Conservation (phyloP, 2,797 vertebrate genomes). For the Scarus forsteni region DNA sequence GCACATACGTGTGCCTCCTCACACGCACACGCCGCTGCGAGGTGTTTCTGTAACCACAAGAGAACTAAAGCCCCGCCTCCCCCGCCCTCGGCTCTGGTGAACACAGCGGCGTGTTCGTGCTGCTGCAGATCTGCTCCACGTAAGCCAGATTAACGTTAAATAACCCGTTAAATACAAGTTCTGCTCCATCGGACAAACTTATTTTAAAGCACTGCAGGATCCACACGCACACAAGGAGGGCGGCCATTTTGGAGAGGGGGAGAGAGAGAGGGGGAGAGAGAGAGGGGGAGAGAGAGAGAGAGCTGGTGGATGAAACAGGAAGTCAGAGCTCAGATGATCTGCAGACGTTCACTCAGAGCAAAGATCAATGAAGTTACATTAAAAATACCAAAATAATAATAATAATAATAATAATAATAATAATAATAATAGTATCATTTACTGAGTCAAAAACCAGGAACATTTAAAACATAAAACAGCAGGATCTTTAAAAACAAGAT, state of each 20-base stretch:
- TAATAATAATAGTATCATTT: too few species aligned
- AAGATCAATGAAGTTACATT: too few species aligned
- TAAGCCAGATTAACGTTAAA: constrained; percentile 26
- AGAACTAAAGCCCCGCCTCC: constrained; percentile 47
- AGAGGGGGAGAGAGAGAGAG: constrained; percentile 28
- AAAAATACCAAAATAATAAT: too few species aligned
- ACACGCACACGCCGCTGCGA: neutral
- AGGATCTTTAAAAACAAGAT: too few species aligned
- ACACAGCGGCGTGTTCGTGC: constrained; percentile 42
- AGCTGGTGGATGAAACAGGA: constrained; percentile 45
- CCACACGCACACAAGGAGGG: neutral
- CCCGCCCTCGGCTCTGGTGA: constrained; percentile 53
- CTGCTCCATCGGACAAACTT: constrained; percentile 9
- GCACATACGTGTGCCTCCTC: too few species aligned
- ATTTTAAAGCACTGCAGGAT: constrained; percentile 1
- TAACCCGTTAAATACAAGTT: constrained; percentile 23
- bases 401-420: too few species aligned
- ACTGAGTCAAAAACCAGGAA: constrained; percentile 7
- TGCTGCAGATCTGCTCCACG: constrained; percentile 14
- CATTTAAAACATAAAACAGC: too few species aligned
- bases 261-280: constrained; percentile 30
- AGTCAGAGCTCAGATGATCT: too few species aligned
- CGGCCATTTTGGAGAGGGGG: too few species aligned
- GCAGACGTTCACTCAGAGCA: too few species aligned
- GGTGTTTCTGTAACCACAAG: constrained; percentile 37